Conservation (phyloP, 2,797 vertebrate species). For the Coregonus suidteri region DNA sequence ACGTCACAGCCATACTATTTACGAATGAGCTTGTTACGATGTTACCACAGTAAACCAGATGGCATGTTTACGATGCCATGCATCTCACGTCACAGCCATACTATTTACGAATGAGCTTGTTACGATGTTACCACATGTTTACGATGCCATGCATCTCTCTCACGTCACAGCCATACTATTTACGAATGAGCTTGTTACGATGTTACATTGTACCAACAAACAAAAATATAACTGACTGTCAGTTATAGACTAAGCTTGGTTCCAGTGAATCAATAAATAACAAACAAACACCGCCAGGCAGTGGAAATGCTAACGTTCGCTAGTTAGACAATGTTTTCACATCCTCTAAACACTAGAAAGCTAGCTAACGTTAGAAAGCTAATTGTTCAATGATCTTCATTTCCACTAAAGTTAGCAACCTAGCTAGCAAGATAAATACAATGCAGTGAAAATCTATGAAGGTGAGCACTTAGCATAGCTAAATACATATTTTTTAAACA, state of each 20-base stretch:
- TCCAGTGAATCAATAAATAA: neutral
- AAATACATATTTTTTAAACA: neutral
- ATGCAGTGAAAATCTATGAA: neutral
- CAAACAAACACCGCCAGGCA: neutral
- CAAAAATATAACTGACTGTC: neutral
- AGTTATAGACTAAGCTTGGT: neutral
- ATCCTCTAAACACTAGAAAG: neutral
- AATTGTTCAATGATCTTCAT: neutral
- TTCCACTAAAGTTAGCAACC: neutral
- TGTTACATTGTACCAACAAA: neutral
- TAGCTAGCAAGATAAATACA: neutral
- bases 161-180: neutral
- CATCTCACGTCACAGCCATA: neutral
- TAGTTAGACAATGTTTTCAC: neutral
- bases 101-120: neutral
- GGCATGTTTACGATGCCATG: neutral
- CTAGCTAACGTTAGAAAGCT: too few relatives aligned
- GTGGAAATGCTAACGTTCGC: neutral
- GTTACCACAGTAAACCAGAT: neutral
- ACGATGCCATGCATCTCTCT: neutral
- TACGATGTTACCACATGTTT: neutral
- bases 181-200: neutral
- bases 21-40: neutral
- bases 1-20: neutral
- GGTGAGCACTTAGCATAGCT: neutral